phyloP scores from a whole-genome alignment of 2,888 invertebrate species.

The Lottia gigantea region DNA sequence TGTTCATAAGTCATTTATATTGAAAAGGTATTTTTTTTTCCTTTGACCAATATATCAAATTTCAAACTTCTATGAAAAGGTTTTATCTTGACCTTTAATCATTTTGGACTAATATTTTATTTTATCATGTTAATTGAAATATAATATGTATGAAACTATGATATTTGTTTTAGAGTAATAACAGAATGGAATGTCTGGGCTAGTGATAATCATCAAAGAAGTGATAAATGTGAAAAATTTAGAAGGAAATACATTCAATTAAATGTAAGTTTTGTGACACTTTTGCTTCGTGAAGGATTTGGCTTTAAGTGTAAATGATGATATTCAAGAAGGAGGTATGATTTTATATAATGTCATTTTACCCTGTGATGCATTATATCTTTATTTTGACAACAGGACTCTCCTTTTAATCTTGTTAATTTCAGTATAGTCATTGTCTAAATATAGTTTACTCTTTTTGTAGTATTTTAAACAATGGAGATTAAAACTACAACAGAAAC shows the following conservation, averaged over 20 bases:
- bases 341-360: no score
- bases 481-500: slow-evolving; percentile 39
- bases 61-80: neutral
- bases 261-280: neutral
- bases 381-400: no score
- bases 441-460: neutral
- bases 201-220: slow-evolving; percentile 31
- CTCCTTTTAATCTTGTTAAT: no score
- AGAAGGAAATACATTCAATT: slow-evolving; percentile 12
- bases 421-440: no score
- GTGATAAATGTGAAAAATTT: slow-evolving; percentile 31
- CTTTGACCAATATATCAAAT: no score
- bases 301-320: no score
- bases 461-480: slow-evolving; percentile 51
- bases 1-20: slow-evolving; percentile 38
- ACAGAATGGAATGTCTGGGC: slow-evolving; percentile 41
- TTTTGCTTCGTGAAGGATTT: no score
- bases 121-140: no score
- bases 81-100: no score
- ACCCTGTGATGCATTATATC: no score
- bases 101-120: neutral
- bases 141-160: no score
- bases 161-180: slow-evolving; percentile 32
- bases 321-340: no score
- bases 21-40: slow-evolving; percentile 34